A percentile compares a stretch with the other conserved stretches of the same genome.
Conservation (phyloP, 1,140 invertebrate genomes). For the Diachasmimorpha longicaudata region DNA sequence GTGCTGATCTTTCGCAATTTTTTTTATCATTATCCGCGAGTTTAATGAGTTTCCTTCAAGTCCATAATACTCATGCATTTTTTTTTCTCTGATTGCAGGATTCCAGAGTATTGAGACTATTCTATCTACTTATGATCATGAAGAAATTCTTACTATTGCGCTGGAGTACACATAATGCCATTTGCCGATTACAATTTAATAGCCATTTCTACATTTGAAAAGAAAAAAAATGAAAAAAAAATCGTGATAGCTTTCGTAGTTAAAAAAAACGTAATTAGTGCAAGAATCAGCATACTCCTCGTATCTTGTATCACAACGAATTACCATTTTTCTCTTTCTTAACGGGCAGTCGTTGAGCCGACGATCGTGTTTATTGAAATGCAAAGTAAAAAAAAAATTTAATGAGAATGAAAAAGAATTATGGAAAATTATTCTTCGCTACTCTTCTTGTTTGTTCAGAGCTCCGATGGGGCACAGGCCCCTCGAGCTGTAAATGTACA, state of each 20-base stretch:
- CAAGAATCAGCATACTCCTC: conserved; percentile 31
- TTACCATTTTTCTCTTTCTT: conserved; percentile 32
- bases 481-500: conserved; percentile 33
- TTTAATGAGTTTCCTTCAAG: neutral
- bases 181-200: conserved; percentile 26
- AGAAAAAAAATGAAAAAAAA: conserved; percentile 25
- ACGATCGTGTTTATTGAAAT: conserved; percentile 27
- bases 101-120: conserved; percentile 33
- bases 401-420: conserved; percentile 7
- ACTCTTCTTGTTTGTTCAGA: conserved; percentile 31
- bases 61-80: neutral
- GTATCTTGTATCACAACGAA: conserved; percentile 36
- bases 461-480: conserved; percentile 8
- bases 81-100: conserved; percentile 25
- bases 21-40: neutral
- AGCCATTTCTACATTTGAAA: conserved; percentile 29
- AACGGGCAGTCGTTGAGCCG: conserved; percentile 26
- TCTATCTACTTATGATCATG: conserved; percentile 35
- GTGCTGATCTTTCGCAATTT: neutral
- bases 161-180: conserved; percentile 33
- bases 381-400: conserved; percentile 8
- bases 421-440: conserved; percentile 29
- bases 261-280: conserved; percentile 32
- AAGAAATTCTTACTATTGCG: conserved; percentile 33
- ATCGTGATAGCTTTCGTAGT: conserved; percentile 35